Percentiles rank a stretch among this genome's conserved stretches.
Evolutionary conservation across 2,797 vertebrate genomes (phyloP).

Genomic region (Pseudocheirus occidentalis): DNA sequence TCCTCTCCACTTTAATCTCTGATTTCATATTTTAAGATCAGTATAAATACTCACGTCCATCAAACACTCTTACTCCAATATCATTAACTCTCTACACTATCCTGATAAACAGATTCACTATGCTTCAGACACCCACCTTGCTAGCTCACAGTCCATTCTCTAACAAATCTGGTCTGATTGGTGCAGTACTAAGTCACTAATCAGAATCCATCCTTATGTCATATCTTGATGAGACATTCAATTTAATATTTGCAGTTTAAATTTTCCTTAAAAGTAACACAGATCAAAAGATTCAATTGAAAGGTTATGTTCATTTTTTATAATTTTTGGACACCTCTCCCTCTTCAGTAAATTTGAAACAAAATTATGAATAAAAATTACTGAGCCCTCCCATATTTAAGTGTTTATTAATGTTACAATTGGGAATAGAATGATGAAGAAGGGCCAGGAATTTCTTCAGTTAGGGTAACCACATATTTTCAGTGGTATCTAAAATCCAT

Average conservation of each 20-base stretch:
- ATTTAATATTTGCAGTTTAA: not conserved
- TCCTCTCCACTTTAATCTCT: not conserved
- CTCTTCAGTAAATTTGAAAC: conserved; percentile 12
- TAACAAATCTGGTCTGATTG: not conserved
- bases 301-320: conserved; percentile 21
- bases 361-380: not conserved
- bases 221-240: not conserved
- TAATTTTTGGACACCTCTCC: not conserved
- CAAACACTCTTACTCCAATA: not conserved
- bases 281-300: conserved; percentile 42
- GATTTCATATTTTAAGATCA: not conserved
- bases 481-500: not conserved
- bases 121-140: not conserved
- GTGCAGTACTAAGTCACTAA: not conserved
- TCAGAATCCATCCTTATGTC: not conserved
- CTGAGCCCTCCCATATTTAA: not conserved
- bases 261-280: conserved; percentile 34
- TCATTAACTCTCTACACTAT: not conserved
- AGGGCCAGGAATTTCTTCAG: not conserved
- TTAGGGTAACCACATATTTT: not conserved
- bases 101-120: not conserved
- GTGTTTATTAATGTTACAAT: not conserved
- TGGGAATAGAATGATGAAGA: not conserved
- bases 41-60: not conserved
- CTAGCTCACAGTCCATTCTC: not conserved